A percentile compares a stretch with the other conserved stretches of the same genome.
phyloP scores from a whole-genome alignment of 2,797 vertebrate genomes.

The Bucorvus abyssinicus region DNA sequence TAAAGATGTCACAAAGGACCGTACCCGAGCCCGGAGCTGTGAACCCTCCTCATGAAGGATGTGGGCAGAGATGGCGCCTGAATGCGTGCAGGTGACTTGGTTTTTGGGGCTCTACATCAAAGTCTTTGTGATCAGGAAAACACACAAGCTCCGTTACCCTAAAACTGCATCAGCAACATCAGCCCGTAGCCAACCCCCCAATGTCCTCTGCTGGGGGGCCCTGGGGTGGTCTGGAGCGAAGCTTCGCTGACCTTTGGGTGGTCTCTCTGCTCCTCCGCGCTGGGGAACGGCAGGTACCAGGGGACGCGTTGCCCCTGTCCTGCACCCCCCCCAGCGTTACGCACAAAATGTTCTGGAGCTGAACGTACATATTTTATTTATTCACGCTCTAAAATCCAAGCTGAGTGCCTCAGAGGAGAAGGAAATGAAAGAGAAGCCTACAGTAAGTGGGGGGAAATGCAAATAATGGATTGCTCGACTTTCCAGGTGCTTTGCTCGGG shows the following conservation, averaged over 20 bases:
- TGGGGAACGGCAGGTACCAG: too few species aligned
- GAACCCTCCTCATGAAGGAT: not conserved
- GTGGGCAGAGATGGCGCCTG: not conserved
- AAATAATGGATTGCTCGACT: not conserved
- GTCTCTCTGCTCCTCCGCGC: too few species aligned
- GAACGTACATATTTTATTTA: not conserved
- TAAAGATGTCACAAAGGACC: not conserved
- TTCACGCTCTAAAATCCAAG: not conserved
- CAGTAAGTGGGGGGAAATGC: not conserved
- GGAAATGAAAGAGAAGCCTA: not conserved
- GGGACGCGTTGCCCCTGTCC: accelerated
- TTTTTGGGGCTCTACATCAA: not conserved
- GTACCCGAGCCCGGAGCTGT: accelerated
- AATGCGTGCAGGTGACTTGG: accelerated
- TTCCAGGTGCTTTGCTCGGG: not conserved
- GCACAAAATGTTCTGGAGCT: not conserved
- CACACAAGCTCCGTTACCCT: not conserved
- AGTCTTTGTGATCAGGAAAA: not conserved
- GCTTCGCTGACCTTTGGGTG: not conserved
- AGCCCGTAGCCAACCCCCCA: too few species aligned
- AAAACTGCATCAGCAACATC: too few species aligned
- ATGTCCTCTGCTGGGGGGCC: not conserved
- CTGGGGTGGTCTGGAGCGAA: not conserved
- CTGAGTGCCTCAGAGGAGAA: not conserved
- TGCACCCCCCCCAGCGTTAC: not conserved